Base-by-base conservation (phyloP, 2,888 invertebrate species). In the Athalia cordata region DNA sequence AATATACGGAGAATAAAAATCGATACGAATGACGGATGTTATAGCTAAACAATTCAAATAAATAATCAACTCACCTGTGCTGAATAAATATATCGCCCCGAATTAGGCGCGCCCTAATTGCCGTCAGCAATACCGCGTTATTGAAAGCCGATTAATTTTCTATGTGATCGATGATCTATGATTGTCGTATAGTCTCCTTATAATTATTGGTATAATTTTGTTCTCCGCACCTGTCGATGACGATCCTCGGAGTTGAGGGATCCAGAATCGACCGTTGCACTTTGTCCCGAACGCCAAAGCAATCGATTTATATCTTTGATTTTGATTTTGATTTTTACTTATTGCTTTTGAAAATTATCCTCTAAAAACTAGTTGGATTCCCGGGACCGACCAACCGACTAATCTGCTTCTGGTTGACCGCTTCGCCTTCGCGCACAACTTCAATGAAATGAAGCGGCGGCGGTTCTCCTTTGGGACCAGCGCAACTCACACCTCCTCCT, bases 401-500 rank as follows among this genome's bases (percentile, higher is more conserved):
- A 55, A 55, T 7, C 47, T 72, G 57, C 72, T 72, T 72, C 72
- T 72, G 72, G 47, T 72, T 72, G 57, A 72, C 47, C 72, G 59
- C 72, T 52, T 72, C 72, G 72, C 72, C 72, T 52, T 72, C 72
- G 72, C 72, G 72, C 72, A 72, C 72, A 57, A 59, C 72, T 29
- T 29, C 29, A 29, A 29, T 29, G 29, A 29, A 72, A 72, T 72
- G 72, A 72, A 72, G 57, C 72, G 72, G 72, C 72, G 72, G 72
- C 72, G 11, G 52, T 72, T 13, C 29, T 29, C 72, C 72, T 57
- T 13, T 45, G 72, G 72, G 59, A 57, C 72, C 72, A 59, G 72
- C 72, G 72, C 79, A 83, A 79, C 81, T 81, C 81, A 81, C 83
- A 81, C 80, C 81, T 81, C 77, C 78, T 75, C 78, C 82, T 83